Base-by-base conservation (phyloP, 2,113 vertebrate genomes). In the Oryzias woworae region DNA sequence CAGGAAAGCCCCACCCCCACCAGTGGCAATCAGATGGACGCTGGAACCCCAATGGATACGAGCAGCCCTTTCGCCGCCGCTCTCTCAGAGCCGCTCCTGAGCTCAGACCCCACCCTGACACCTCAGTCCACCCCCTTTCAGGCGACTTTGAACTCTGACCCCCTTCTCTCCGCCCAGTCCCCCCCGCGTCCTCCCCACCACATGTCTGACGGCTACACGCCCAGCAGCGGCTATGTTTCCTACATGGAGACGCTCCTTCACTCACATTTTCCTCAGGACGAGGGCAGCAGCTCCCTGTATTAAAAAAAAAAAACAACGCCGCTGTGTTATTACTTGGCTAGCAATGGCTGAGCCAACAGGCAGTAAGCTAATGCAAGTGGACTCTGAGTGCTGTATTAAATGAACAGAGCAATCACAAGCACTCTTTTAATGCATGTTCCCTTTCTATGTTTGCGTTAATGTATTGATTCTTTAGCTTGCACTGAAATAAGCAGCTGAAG, bases 171-270 rank as follows among this genome's bases (percentile, higher is more conserved):
- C 22, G 18, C 41, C 12, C 31, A 36, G 0, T 80, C 79, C 41
- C 52, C 90, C 87, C 4, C 79, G 76, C 47, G n/a, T 13, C 75
- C 31, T 0, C 58, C 14, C 12, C 82, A 71, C 10, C 72, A 80
- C 75, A 67, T 61, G 67, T 59, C 78, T 0, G 89, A 93, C 50
- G 31, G 75, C 72, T 88, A 88, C 84, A 82, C 58, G 2, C 75
- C 74, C 22, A 85, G 75, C 85, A 87, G 89, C 0, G 91, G 94
- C 66, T 95, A 92, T 49, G 77, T 95, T 41, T 91, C 94, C 81
- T 94, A 95, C 73, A 92, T 95, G 95, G 93, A 96, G 90, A 92
- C 87, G 55, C 92, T 96, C 45, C 83, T 95, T 74, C 92, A 94
- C 65, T 88, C 91, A 0, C 94, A 92, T 84, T 93, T 92, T 85